Evolutionary conservation across 2,113 vertebrate genomes (phyloP), one percentile per base, ranked within the genome.

Genomic region (Gasterosteus aculeatus): DNA sequence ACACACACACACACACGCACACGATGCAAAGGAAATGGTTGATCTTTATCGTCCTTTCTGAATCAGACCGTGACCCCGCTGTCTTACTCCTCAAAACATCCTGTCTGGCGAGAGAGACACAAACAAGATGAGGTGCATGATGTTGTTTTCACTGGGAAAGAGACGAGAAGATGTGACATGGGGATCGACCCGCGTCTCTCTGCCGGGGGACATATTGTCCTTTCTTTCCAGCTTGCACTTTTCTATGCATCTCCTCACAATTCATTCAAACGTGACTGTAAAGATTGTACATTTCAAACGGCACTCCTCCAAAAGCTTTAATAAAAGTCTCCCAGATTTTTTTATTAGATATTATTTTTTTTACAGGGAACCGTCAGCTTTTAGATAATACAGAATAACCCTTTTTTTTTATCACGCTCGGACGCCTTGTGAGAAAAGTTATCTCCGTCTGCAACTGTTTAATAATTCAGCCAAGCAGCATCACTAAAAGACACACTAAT

Each of bases 11-110:
- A 78, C 47, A 80, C 67, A 83, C 49, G 72, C 22, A 72, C 11
- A 62, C 33, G 81, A 84, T 76, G 80, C 75, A 88, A 81, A 89
- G 80, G 80, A 85, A 85, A 85, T 83, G 64, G 72, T 77, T 79
- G 77, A 89, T 89, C 75, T 77, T 83, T 85, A 89, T 87, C 82
- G 38, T 26, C 33, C 47, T 63, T 53, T 75, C 59, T 73, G 66
- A 49, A 71, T 80, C 83, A 83, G 80, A 69, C 80, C 41, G 5
- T 78, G 81, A 80, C 71, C 70, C 66, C 16, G 82, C 69, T 63
- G 73, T 81, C 87, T 76, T 81, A 78, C 70, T 83, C 69, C 44
- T 66, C 72, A 73, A 81, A 87, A 87, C 87, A 86, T 88, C 87
- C 87, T 86, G 84, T 82, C 82, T 81, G 29, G 68, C 41, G n/a